These are phyloP conservation scores for Chloroceryle amazona DNA, from an alignment of 2,797 vertebrate genomes.

Conservation along the genomic window DNA sequence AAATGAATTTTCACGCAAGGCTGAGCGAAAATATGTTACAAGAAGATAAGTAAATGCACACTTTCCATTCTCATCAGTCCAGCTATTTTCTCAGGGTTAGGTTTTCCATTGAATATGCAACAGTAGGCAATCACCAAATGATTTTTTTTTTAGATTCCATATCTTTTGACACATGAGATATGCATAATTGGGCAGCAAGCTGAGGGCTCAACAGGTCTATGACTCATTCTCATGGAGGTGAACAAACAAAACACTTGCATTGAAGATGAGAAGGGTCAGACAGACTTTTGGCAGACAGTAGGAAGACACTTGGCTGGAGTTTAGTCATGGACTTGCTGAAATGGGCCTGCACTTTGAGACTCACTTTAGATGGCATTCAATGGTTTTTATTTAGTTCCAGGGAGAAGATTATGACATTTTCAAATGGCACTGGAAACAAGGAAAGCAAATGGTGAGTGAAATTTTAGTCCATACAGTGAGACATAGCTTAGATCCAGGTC, in stretches of 20 bases:
- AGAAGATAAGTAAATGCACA: not conserved
- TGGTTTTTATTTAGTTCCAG: slow-evolving; percentile 66
- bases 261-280: slow-evolving; percentile 35
- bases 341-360: slow-evolving; percentile 58
- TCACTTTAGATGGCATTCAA: slow-evolving; percentile 60
- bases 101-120: not conserved
- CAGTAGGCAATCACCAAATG: not conserved
- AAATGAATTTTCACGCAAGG: slow-evolving; percentile 14
- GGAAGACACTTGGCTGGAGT: slow-evolving; percentile 54
- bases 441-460: slow-evolving; percentile 57
- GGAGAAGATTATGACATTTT: slow-evolving; percentile 53
- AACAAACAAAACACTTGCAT: slow-evolving; percentile 48
- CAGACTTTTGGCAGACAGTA: slow-evolving; percentile 33
- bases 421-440: slow-evolving; percentile 42
- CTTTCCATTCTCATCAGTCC: not conserved
- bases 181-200: not conserved
- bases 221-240: not conserved
- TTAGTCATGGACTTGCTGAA: slow-evolving; percentile 74
- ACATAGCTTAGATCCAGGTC: not conserved
- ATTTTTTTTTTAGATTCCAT: not conserved
- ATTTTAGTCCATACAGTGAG: slow-evolving; percentile 14
- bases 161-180: not conserved
- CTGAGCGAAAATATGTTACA: not conserved
- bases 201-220: not conserved
- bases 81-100: not conserved